Percentiles rank a stretch among this genome's conserved stretches.
phyloP scores from a whole-genome alignment of 2,113 vertebrate species.

The Todiramphus chloris region DNA sequence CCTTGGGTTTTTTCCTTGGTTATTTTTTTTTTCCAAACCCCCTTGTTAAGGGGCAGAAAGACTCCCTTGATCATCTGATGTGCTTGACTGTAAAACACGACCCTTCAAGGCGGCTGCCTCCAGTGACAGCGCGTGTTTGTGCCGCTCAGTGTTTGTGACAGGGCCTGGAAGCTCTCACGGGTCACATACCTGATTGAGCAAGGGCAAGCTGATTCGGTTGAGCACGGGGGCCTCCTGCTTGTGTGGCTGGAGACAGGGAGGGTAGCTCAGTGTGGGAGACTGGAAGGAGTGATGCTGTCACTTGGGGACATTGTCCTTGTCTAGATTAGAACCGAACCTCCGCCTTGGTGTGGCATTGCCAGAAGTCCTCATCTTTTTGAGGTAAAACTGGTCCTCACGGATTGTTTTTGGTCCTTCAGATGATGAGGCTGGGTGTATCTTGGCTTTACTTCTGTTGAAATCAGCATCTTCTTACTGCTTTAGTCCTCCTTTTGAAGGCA shows the following conservation, averaged over 20 bases:
- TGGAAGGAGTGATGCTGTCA: not conserved
- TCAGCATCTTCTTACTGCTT: not conserved
- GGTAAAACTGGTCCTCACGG: not conserved
- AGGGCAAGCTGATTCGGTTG: not conserved
- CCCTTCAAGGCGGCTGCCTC: not conserved
- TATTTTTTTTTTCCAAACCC: too few relatives aligned
- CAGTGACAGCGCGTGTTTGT: not conserved
- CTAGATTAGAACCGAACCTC: not conserved
- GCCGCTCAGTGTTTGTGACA: not conserved
- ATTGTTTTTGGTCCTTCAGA: not conserved
- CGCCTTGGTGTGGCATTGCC: not conserved
- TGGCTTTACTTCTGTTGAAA: not conserved
- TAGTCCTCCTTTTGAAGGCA: not conserved
- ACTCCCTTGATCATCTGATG: not conserved
- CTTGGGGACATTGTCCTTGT: rapidly evolving
- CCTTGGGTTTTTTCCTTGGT: not conserved
- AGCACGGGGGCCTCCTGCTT: not conserved
- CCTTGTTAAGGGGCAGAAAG: not conserved
- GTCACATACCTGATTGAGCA: not conserved
- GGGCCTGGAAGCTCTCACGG: not conserved
- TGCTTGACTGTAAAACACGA: not conserved
- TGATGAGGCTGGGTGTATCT: not conserved
- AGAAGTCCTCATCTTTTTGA: not conserved
- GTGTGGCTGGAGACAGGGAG: not conserved
- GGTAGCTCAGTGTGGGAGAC: not conserved